Percentiles rank a stretch among this genome's conserved stretches.
These are phyloP conservation scores for Trichonephila clavipes DNA, from an alignment of 1,140 invertebrate species.

Conservation along the genomic window DNA sequence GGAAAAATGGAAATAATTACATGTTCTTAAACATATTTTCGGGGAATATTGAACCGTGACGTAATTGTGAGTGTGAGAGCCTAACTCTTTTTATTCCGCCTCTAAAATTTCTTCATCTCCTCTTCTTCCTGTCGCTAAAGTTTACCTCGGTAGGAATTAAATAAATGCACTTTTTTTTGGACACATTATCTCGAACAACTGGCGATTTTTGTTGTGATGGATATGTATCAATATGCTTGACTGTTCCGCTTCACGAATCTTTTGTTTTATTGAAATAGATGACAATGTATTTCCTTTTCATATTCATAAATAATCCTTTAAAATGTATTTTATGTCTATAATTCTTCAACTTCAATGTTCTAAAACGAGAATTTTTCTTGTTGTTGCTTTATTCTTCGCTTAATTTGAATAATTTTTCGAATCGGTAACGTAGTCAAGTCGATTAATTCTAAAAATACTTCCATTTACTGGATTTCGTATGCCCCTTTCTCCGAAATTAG, in stretches of 20 bases:
- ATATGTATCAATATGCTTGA: neutral
- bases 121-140: neutral
- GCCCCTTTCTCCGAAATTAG: too few relatives aligned
- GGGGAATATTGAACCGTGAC: neutral
- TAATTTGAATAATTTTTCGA: too few relatives aligned
- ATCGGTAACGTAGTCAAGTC: too few relatives aligned
- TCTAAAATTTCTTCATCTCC: neutral
- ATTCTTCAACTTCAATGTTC: too few relatives aligned
- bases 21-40: conserved; percentile 12
- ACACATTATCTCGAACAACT: neutral
- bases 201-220: neutral
- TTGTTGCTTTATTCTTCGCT: too few relatives aligned
- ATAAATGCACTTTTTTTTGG: neutral
- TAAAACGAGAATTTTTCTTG: too few relatives aligned
- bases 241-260: neutral
- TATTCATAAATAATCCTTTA: too few relatives aligned
- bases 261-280: too few relatives aligned
- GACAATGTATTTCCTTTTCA: too few relatives aligned
- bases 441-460: too few relatives aligned
- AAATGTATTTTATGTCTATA: too few relatives aligned
- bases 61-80: neutral
- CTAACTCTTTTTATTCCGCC: conserved; percentile 6
- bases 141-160: neutral
- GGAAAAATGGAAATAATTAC: conserved; percentile 39
- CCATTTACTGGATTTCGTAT: too few relatives aligned